These are phyloP conservation scores for Pteronura brasiliensis DNA, from an alignment of 2,113 vertebrate genomes.

Conservation along the genomic window DNA sequence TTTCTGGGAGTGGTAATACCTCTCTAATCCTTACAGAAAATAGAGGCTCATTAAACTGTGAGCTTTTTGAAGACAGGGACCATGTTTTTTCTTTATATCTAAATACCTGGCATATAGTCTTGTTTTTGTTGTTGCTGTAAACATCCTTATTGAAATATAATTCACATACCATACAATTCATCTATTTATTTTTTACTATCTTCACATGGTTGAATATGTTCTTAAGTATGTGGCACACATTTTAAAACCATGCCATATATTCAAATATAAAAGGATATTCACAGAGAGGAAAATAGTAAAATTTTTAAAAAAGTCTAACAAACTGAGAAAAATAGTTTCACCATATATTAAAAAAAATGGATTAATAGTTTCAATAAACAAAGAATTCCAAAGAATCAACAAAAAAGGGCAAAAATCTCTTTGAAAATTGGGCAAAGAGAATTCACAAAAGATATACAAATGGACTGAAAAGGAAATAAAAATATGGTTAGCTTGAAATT, in stretches of 20 bases:
- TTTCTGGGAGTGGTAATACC: not conserved
- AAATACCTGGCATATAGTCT: not conserved
- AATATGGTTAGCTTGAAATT: not conserved
- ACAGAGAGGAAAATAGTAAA: not conserved
- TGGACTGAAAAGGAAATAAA: not conserved
- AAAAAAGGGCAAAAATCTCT: not conserved
- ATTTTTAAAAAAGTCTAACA: not conserved
- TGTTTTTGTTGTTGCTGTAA: not conserved
- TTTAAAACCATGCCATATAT: not conserved
- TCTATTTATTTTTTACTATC: not conserved
- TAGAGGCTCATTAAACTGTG: not conserved
- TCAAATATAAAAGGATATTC: not conserved
- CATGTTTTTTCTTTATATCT: not conserved
- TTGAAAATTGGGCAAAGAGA: not conserved
- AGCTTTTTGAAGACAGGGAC: not conserved
- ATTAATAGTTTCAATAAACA: not conserved
- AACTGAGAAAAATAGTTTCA: not conserved
- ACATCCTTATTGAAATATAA: not conserved
- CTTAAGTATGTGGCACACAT: not conserved
- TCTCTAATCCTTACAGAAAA: not conserved
- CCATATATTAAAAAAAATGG: not conserved
- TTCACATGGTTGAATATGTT: not conserved
- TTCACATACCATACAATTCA: not conserved
- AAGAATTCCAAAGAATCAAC: not conserved
- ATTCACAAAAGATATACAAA: not conserved